Evolutionary conservation across 2,113 vertebrate genomes (phyloP), one percentile per base, ranked within the genome.

Genomic region (Dasyurus viverrinus): DNA sequence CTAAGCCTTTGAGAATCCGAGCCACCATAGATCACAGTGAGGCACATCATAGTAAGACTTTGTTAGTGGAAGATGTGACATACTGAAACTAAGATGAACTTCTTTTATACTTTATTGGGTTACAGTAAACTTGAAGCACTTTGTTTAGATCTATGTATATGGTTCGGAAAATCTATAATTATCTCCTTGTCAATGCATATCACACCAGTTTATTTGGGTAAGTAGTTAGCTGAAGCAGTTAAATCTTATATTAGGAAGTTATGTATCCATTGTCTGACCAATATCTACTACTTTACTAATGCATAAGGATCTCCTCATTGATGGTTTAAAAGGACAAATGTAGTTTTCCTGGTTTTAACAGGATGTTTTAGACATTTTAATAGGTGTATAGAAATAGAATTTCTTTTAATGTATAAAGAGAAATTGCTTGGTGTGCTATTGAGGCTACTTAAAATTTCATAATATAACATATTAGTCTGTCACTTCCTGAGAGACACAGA

Each of bases 401-500:
- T 98, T 94, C 93, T 91, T 96, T 95, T 54, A 57, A 52, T 95
- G 97, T 97, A 97, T 98, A 97, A 97, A 97, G 97, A 98, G 97
- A 98, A 98, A 97, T 97, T 98, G 97, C 97, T 97, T 95, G 91
- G 94, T 98, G 94, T 54, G 93, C 97, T 98, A 98, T 97, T 97
- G 95, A 98, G 97, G 98, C 96, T 98, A 97, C 97, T 98, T 98
- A 97, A 97, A 98, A 98, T 98, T 98, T 98, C 97, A 98, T 98
- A 98, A 98, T 95, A 98, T 97, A 98, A 97, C 97, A 97, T 93
- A 97, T 98, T 98, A 98, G 96, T 93, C 97, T 98, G 98, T 98
- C 98, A 98, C 60, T 98, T 98, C 98, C 96, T 55, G 97, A 96
- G 98, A 98, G 97, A 98, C 98, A 97, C 68, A 97, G 98, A 97